Percentiles rank a stretch among this genome's conserved stretches.
Conservation (phyloP, 2,888 invertebrate species). For the Kuschelorhynchus macadamiae region DNA sequence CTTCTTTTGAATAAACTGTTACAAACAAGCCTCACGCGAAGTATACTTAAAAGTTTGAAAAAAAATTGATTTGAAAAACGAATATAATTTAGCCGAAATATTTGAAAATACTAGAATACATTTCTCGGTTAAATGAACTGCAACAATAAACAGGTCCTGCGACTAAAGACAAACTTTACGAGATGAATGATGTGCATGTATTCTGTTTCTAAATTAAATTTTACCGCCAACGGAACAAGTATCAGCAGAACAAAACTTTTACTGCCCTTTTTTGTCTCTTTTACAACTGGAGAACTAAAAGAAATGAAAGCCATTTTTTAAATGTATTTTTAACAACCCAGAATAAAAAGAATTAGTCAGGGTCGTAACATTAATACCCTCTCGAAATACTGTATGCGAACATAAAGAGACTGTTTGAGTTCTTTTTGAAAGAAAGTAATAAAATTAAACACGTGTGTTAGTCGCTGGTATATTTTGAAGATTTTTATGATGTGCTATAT, state of each 20-base stretch:
- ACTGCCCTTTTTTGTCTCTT: constrained; percentile 23
- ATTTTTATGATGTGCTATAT: constrained; percentile 18
- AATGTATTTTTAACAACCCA: constrained; percentile 41
- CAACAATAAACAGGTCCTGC: constrained; percentile 2
- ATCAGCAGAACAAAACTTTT: constrained; percentile 28
- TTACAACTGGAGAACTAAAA: constrained; percentile 28
- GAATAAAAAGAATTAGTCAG: constrained; percentile 47
- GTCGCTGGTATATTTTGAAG: constrained; percentile 43
- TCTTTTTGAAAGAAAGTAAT: constrained; percentile 57
- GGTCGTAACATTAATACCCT: constrained; percentile 49
- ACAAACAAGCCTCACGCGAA: too few species aligned
- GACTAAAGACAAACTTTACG: constrained; percentile 18
- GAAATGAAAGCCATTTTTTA: constrained; percentile 31
- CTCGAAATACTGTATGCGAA: constrained; percentile 50
- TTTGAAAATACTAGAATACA: too few species aligned
- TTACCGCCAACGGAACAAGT: constrained; percentile 17
- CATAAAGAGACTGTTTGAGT: constrained; percentile 53
- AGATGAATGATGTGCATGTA: constrained; percentile 16
- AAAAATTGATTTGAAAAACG: too few species aligned
- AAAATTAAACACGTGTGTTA: constrained; percentile 57
- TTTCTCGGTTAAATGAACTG: background rate
- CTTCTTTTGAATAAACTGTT: too few species aligned
- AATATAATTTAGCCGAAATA: too few species aligned
- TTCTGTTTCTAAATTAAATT: constrained; percentile 25
- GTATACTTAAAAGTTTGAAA: too few species aligned